Conservation (phyloP, 1,140 invertebrate species). For the Acromyrmex heyeri region DNA sequence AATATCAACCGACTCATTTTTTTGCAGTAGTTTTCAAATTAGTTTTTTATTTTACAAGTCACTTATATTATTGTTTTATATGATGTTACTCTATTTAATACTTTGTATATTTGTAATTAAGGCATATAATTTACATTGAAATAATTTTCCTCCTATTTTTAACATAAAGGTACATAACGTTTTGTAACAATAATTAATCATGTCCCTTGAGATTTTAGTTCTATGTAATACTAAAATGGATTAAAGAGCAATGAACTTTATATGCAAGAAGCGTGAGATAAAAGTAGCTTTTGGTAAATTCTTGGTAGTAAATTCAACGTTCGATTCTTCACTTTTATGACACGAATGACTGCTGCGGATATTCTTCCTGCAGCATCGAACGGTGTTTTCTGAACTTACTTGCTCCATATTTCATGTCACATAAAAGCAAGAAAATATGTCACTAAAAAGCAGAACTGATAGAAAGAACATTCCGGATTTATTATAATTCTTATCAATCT, state of each 20-base stretch:
- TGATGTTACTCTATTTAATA: background rate
- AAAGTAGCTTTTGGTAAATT: constrained; percentile 27
- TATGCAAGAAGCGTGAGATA: constrained; percentile 13
- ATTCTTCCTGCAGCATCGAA: constrained; percentile 12
- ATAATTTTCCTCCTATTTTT: constrained; percentile 20
- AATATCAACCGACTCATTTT: background rate
- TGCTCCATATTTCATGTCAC: background rate
- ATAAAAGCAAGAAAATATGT: background rate
- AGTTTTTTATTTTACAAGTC: background rate
- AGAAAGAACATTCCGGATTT: background rate
- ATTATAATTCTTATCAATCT: background rate
- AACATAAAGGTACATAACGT: background rate
- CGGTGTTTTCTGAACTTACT: constrained; percentile 10
- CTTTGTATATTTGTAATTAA: constrained; percentile 4
- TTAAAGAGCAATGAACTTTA: constrained; percentile 13
- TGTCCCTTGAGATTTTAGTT: background rate
- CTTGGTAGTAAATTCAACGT: constrained; percentile 47
- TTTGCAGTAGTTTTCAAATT: background rate
- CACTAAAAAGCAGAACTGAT: background rate
- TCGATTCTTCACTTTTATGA: constrained; percentile 43
- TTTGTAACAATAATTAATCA: background rate
- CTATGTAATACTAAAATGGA: background rate
- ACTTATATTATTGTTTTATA: background rate
- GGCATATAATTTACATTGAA: background rate
- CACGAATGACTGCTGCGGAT: constrained; percentile 12